Conservation (phyloP, 2,113 vertebrate genomes). For the Raja brachyura region DNA sequence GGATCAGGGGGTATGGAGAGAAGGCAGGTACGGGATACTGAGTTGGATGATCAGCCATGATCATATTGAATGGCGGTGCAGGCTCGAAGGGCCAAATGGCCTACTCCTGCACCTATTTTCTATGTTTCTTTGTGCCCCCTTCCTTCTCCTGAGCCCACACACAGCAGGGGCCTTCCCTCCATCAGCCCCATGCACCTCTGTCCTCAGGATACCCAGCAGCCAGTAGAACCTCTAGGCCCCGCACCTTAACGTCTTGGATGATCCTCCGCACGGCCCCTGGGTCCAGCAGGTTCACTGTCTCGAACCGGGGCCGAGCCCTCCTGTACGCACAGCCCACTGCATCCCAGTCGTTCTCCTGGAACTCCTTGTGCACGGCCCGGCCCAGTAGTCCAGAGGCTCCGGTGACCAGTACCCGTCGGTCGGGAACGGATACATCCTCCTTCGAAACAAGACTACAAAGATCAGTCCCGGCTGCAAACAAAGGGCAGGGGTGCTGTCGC, state of each 20-base stretch:
- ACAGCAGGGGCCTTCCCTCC: no score
- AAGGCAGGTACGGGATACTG: no score
- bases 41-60: no score
- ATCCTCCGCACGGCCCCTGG: slow-evolving; percentile 67
- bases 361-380: slow-evolving; percentile 80
- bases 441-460: slow-evolving; percentile 40
- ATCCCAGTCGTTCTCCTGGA: slow-evolving; percentile 71
- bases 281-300: slow-evolving; percentile 78
- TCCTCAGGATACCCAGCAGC: neutral
- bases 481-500: no score
- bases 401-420: slow-evolving; percentile 70
- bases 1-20: no score
- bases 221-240: neutral
- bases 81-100: no score
- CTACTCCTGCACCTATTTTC: no score
- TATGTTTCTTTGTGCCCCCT: no score
- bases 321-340: slow-evolving; percentile 73
- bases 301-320: slow-evolving; percentile 75
- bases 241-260: slow-evolving; percentile 78
- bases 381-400: slow-evolving; percentile 88
- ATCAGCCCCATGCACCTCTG: no score
- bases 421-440: slow-evolving; percentile 68
- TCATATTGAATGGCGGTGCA: no score
- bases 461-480: no score
- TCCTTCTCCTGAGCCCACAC: no score